Percentiles rank a stretch among this genome's conserved stretches.
These are phyloP conservation scores for Anguilla megastoma DNA, from an alignment of 2,797 vertebrate genomes.

Conservation along the genomic window DNA sequence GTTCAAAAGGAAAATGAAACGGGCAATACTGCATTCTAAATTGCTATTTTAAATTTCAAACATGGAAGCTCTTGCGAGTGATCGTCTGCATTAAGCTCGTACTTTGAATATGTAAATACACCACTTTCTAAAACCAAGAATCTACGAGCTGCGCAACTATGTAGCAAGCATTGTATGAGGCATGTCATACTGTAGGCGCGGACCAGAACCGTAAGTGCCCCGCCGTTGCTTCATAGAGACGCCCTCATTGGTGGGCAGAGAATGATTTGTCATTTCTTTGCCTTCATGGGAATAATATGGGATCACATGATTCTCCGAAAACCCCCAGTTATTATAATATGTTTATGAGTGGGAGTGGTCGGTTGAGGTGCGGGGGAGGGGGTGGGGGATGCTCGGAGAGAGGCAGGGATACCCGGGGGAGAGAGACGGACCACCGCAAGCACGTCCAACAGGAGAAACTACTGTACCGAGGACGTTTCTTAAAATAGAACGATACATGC, in stretches of 20 bases:
- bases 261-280: slow-evolving; percentile 19
- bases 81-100: background rate
- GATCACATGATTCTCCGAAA: slow-evolving; percentile 38
- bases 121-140: slow-evolving; percentile 9
- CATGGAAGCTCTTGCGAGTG: background rate
- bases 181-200: background rate
- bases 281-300: slow-evolving; percentile 14
- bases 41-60: background rate
- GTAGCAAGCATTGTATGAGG: background rate
- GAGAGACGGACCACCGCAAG: slow-evolving; percentile 32
- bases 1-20: background rate
- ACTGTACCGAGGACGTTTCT: slow-evolving; percentile 28
- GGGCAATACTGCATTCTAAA: background rate
- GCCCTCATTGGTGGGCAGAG: background rate
- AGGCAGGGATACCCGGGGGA: slow-evolving; percentile 37
- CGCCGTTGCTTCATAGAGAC: background rate
- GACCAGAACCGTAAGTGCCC: slow-evolving; percentile 1
- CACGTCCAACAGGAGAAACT: slow-evolving; percentile 37
- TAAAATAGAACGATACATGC: slow-evolving; percentile 30
- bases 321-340: slow-evolving; percentile 35
- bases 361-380: slow-evolving; percentile 37
- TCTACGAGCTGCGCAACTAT: background rate
- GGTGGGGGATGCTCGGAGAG: slow-evolving; percentile 31
- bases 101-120: slow-evolving; percentile 15
- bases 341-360: slow-evolving; percentile 54